Evolutionary conservation across 2,797 vertebrate genomes (phyloP).

Genomic region (Pyrocephalus nanus): DNA sequence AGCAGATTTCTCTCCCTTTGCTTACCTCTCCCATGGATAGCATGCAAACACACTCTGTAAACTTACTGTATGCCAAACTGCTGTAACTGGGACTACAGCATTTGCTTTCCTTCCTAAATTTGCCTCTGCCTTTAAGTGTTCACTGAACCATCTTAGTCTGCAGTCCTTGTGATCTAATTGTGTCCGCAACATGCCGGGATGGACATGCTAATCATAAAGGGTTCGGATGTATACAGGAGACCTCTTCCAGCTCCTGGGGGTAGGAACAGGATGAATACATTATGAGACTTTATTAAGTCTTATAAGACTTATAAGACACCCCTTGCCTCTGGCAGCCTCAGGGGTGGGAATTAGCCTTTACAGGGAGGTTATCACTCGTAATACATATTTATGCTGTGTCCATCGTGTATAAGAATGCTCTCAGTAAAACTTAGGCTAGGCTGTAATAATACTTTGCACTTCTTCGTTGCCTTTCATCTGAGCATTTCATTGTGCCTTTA

Average conservation of each 20-base stretch:
- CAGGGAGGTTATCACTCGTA: neutral
- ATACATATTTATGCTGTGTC: conserved; percentile 44
- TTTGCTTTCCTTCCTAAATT: neutral
- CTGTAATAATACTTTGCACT: conserved; percentile 10
- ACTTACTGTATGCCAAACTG: neutral
- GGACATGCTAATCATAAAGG: neutral
- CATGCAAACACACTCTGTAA: neutral
- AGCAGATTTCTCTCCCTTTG: neutral
- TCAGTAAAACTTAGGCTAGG: conserved; percentile 30
- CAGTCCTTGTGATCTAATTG: neutral
- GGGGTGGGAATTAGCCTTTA: conserved; percentile 26
- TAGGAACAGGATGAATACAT: conserved; percentile 28
- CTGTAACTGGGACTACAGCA: neutral
- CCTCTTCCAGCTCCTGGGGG: neutral
- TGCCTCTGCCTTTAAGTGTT: neutral
- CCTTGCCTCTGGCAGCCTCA: conserved; percentile 37
- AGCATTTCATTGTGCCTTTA: conserved; percentile 48
- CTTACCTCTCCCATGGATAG: neutral
- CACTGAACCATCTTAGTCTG: neutral
- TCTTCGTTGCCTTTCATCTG: conserved; percentile 46
- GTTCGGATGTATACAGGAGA: conserved; percentile 6
- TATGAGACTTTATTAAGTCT: conserved; percentile 30
- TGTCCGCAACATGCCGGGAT: neutral
- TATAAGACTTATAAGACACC: neutral
- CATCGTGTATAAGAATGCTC: conserved; percentile 30